Conservation (phyloP, 2,113 vertebrate species). For the Centropus bengalensis region DNA sequence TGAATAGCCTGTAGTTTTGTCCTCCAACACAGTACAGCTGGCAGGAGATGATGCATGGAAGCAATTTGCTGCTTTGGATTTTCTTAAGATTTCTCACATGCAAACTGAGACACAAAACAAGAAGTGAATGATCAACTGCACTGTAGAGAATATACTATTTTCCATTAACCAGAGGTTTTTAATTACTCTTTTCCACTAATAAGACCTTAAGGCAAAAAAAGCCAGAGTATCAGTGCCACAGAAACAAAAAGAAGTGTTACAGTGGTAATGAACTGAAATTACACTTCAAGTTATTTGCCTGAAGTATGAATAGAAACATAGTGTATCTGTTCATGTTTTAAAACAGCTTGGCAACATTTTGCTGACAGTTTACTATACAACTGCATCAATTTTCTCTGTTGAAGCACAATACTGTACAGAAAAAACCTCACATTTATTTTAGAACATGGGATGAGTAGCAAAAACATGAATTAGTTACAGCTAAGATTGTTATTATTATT, state of each 20-base stretch:
- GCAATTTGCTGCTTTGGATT: neutral
- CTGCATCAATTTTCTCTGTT: neutral
- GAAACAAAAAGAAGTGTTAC: neutral
- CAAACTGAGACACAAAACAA: neutral
- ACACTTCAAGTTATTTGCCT: neutral
- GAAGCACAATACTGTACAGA: neutral
- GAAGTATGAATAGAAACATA: neutral
- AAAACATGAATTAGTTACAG: neutral
- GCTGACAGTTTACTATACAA: slow-evolving; percentile 8
- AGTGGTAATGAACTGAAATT: neutral
- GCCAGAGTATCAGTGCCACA: neutral
- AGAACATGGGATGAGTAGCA: neutral
- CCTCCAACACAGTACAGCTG: neutral
- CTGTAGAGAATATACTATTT: neutral
- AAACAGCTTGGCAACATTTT: slow-evolving; percentile 24
- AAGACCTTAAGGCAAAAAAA: neutral
- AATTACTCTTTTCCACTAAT: neutral
- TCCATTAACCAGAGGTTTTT: neutral
- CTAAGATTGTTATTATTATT: neutral
- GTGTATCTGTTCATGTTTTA: neutral
- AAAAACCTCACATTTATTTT: slow-evolving; percentile 32
- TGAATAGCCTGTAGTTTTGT: neutral
- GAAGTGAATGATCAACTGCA: neutral
- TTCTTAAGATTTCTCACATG: neutral
- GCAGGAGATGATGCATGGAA: neutral